These are phyloP conservation scores for Botrylloides violaceus DNA, from an alignment of 23 tunicate genomes.

Conservation along the genomic window DNA sequence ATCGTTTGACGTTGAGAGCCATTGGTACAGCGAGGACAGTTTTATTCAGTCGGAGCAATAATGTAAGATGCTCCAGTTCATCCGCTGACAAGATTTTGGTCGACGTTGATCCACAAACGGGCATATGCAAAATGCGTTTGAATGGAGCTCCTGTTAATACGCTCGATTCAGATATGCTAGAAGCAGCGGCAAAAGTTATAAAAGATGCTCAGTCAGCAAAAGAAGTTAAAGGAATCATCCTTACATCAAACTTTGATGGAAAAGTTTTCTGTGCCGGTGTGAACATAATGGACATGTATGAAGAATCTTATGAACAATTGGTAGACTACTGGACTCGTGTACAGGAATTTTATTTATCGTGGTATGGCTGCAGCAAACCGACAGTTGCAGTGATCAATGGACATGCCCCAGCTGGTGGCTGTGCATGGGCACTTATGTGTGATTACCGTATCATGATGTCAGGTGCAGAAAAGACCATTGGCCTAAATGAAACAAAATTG, in stretches of 20 bases:
- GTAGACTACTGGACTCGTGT: conserved; percentile 66
- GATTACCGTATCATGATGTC: conserved; percentile 64
- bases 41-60: too few relatives aligned
- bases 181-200: conserved; percentile 25
- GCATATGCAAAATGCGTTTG: conserved; percentile 42
- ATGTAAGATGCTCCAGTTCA: conserved; percentile 1
- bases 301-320: conserved; percentile 48
- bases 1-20: too few relatives aligned
- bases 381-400: conserved; percentile 91
- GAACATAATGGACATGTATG: conserved; percentile 52
- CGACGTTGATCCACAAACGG: conserved; percentile 18
- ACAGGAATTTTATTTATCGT: conserved; percentile 70
- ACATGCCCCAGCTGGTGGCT: conserved; percentile 95
- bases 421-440: conserved; percentile 78
- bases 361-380: conserved; percentile 60
- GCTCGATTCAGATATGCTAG: conserved; percentile 40
- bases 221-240: conserved; percentile 43
- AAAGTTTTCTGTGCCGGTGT: conserved; percentile 85
- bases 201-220: conserved; percentile 33
- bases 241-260: conserved; percentile 80
- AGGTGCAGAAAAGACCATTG: conserved; percentile 20
- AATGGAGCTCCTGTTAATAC: conserved; percentile 66
- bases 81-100: background rate
- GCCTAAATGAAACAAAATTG: conserved; percentile 76
- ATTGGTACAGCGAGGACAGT: too few relatives aligned